Percentiles rank a stretch among this genome's conserved stretches.
Evolutionary conservation across 2,113 vertebrate genomes (phyloP).

Genomic region (Mormyrus lacerda): DNA sequence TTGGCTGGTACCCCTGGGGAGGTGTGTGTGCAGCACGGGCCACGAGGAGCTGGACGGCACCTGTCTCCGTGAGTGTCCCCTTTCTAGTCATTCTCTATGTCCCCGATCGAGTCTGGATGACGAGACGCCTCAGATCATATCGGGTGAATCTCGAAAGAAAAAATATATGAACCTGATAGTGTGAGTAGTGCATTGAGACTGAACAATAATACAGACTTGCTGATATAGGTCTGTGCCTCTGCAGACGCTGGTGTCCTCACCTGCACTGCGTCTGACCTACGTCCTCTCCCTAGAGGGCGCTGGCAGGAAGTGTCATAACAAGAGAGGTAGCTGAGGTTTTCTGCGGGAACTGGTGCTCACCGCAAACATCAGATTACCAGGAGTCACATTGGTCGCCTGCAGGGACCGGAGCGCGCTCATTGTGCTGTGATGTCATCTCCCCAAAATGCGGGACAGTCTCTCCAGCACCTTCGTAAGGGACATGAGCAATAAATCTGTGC

Average conservation of each 20-base stretch:
- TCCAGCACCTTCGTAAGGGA: neutral
- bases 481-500: neutral
- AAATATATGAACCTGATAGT: neutral
- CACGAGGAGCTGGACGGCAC: slow-evolving; percentile 83
- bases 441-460: neutral
- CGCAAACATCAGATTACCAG: neutral
- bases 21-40: slow-evolving; percentile 85
- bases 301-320: slow-evolving; percentile 4
- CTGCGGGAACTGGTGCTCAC: neutral
- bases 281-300: neutral
- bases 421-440: neutral
- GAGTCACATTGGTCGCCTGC: neutral
- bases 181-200: neutral
- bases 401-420: neutral
- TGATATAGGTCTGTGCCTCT: neutral
- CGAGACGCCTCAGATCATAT: neutral
- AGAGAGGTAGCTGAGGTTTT: neutral
- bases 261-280: neutral
- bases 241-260: neutral
- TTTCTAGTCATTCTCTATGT: neutral
- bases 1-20: slow-evolving; percentile 88
- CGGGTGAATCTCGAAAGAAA: neutral
- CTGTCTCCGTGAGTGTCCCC: slow-evolving; percentile 73
- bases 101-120: neutral
- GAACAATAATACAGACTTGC: neutral